These are phyloP conservation scores for Athene noctua DNA, from an alignment of 2,113 vertebrate species.

Conservation along the genomic window DNA sequence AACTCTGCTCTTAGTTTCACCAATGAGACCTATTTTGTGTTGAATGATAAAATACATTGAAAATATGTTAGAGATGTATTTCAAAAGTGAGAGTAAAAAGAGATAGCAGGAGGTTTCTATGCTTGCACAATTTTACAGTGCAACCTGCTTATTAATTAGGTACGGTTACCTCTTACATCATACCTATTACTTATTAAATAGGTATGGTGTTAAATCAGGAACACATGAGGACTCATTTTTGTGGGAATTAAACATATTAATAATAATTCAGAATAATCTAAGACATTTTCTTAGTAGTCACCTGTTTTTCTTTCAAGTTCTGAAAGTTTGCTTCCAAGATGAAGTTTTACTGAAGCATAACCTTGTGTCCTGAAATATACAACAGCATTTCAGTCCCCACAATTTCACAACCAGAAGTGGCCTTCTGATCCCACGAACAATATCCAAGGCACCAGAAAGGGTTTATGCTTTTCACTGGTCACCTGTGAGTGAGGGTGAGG, in stretches of 20 bases:
- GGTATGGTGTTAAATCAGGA: neutral
- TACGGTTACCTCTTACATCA: neutral
- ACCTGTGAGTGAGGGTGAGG: neutral
- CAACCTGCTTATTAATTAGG: neutral
- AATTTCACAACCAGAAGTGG: neutral
- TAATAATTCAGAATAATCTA: neutral
- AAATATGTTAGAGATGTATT: neutral
- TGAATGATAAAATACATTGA: neutral
- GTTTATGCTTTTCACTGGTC: neutral
- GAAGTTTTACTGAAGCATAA: neutral
- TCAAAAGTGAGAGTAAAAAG: neutral
- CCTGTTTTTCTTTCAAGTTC: neutral
- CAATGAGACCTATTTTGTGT: neutral
- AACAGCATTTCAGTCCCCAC: neutral
- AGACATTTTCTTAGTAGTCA: neutral
- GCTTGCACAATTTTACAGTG: neutral
- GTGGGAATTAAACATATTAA: neutral
- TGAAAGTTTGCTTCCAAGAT: neutral
- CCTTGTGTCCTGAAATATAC: neutral
- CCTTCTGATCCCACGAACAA: neutral
- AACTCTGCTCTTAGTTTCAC: neutral
- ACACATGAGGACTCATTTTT: neutral
- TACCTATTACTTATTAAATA: neutral
- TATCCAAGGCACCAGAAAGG: neutral
- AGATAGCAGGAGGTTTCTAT: neutral